phyloP scores from a whole-genome alignment of 2,113 vertebrate genomes.

The Neotragus moschatus region DNA sequence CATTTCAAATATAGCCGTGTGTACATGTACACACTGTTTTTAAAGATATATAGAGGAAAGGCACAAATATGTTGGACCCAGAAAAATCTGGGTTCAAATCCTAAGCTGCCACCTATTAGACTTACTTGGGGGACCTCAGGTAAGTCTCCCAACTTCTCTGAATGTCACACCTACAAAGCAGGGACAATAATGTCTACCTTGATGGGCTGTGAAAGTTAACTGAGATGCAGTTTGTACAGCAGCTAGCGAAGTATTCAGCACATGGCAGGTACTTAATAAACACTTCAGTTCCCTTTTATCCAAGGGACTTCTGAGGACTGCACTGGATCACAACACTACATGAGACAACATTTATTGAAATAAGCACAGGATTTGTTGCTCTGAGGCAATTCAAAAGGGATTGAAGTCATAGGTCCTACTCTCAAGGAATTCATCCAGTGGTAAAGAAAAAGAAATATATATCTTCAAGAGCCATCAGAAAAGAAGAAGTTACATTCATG shows the following conservation, averaged over 20 bases:
- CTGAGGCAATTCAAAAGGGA: slow-evolving; percentile 14
- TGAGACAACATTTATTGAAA: neutral
- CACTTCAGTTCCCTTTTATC: neutral
- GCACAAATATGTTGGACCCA: neutral
- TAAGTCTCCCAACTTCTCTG: neutral
- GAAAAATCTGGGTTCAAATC: neutral
- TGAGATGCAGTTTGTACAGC: neutral
- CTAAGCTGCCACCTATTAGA: neutral
- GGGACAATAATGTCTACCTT: rapidly evolving
- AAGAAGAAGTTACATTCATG: neutral
- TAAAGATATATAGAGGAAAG: neutral
- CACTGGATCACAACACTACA: neutral
- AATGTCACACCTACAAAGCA: neutral
- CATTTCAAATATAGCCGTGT: neutral
- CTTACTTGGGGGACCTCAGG: neutral
- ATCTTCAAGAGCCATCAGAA: neutral
- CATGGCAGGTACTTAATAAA: neutral
- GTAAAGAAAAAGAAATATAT: neutral
- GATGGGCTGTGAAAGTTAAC: neutral
- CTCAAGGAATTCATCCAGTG: neutral
- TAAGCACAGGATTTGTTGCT: neutral
- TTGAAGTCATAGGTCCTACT: neutral
- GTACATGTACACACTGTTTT: neutral
- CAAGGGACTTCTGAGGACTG: neutral
- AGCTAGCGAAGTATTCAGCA: neutral